phyloP scores from a whole-genome alignment of 2,888 invertebrate species.

The Drosophila vallismaia region DNA sequence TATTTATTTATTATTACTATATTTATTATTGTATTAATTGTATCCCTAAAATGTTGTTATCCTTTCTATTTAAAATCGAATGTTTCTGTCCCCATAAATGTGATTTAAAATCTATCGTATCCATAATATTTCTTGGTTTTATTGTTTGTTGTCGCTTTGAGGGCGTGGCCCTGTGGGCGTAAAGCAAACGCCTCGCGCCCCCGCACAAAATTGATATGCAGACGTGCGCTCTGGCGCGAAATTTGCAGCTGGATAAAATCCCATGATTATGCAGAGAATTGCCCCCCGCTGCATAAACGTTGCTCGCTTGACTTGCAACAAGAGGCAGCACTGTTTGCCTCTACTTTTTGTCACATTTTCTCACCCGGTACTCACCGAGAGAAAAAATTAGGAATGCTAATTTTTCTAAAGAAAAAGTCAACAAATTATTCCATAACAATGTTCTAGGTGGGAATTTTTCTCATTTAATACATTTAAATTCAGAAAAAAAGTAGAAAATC shows the following conservation, averaged over 20 bases:
- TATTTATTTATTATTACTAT: too few relatives aligned
- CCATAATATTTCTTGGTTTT: slow-evolving; percentile 1
- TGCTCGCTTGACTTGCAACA: slow-evolving; percentile 58
- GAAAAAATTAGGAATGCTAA: slow-evolving; percentile 5
- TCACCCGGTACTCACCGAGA: slow-evolving; percentile 3
- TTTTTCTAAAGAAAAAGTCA: not conserved
- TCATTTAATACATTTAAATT: not conserved
- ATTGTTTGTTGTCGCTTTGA: slow-evolving; percentile 16
- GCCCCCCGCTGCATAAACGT: slow-evolving; percentile 54
- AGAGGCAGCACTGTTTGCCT: slow-evolving; percentile 41
- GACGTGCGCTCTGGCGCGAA: slow-evolving; percentile 76
- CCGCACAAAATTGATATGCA: slow-evolving; percentile 68
- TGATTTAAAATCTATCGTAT: slow-evolving; percentile 2
- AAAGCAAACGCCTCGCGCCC: slow-evolving; percentile 27
- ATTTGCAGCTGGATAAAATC: slow-evolving; percentile 81
- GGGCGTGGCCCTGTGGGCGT: slow-evolving; percentile 17
- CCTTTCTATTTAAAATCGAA: too few relatives aligned
- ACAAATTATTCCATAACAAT: not conserved
- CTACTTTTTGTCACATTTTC: slow-evolving; percentile 29
- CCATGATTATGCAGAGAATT: slow-evolving; percentile 78
- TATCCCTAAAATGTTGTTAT: too few relatives aligned
- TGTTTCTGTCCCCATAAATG: too few relatives aligned
- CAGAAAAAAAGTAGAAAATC: not conserved
- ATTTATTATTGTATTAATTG: too few relatives aligned
- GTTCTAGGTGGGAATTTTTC: not conserved